Evolutionary conservation across 2,113 vertebrate species (phyloP).

Genomic region (Setophaga kirtlandii): DNA sequence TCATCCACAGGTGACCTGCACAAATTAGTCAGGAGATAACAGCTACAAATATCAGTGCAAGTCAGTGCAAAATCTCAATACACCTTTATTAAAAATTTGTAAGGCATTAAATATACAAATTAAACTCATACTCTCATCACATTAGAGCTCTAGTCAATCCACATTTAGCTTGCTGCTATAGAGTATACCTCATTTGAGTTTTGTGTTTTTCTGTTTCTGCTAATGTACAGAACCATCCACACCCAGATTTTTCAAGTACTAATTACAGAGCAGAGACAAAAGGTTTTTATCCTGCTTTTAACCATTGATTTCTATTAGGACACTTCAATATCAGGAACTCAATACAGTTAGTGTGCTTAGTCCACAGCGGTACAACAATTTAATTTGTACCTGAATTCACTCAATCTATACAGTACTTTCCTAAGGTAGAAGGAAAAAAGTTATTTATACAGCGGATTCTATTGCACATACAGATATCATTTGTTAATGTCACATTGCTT

Average conservation of each 20-base stretch:
- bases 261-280: not conserved
- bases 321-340: not conserved
- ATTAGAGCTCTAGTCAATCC: not conserved
- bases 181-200: accelerated
- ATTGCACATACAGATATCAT: not conserved
- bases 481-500: not conserved
- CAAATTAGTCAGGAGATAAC: not conserved
- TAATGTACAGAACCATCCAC: accelerated
- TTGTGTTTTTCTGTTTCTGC: not conserved
- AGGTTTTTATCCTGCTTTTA: not conserved
- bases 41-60: not conserved
- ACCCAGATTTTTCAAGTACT: not conserved
- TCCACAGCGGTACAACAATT: not conserved
- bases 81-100: accelerated
- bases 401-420: not conserved
- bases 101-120: not conserved
- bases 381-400: not conserved
- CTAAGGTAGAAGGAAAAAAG: not conserved
- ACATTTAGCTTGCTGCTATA: not conserved
- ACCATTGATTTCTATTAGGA: not conserved
- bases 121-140: not conserved
- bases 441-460: not conserved
- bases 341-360: not conserved
- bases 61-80: not conserved
- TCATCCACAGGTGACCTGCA: not conserved